Evolutionary conservation across 2,113 vertebrate genomes (phyloP).

Genomic region (Bubalus kerabau): DNA sequence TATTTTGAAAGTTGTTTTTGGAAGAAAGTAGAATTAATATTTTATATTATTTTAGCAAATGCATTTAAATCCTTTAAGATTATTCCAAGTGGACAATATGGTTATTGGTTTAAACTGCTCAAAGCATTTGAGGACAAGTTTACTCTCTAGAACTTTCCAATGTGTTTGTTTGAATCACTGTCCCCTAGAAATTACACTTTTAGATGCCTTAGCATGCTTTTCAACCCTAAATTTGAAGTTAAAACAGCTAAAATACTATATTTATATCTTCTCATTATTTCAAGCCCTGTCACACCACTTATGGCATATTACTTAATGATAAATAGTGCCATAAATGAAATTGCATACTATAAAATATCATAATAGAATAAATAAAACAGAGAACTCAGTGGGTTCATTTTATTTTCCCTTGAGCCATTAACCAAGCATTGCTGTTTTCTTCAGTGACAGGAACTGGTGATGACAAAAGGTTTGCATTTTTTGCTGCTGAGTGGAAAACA

Average conservation of each 20-base stretch:
- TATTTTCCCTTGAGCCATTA: slow-evolving; percentile 67
- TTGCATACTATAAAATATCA: slow-evolving; percentile 42
- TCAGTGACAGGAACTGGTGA: slow-evolving; percentile 45
- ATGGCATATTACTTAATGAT: slow-evolving; percentile 46
- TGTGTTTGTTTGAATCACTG: background rate
- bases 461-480: slow-evolving; percentile 56
- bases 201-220: background rate
- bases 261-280: slow-evolving; percentile 52
- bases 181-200: background rate
- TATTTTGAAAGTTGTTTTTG: background rate
- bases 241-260: slow-evolving; percentile 25
- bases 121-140: background rate
- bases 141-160: background rate
- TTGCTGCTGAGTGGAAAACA: slow-evolving; percentile 40
- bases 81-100: background rate
- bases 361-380: slow-evolving; percentile 65
- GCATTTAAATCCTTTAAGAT: background rate
- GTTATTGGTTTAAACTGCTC: background rate
- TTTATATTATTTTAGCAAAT: background rate
- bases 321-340: slow-evolving; percentile 61
- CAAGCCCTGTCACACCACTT: slow-evolving; percentile 15
- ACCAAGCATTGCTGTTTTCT: slow-evolving; percentile 53
- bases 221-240: background rate
- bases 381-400: slow-evolving; percentile 43
- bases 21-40: background rate